These are phyloP conservation scores for Hemitrygon akajei DNA, from an alignment of 2,797 vertebrate species.

Conservation along the genomic window DNA sequence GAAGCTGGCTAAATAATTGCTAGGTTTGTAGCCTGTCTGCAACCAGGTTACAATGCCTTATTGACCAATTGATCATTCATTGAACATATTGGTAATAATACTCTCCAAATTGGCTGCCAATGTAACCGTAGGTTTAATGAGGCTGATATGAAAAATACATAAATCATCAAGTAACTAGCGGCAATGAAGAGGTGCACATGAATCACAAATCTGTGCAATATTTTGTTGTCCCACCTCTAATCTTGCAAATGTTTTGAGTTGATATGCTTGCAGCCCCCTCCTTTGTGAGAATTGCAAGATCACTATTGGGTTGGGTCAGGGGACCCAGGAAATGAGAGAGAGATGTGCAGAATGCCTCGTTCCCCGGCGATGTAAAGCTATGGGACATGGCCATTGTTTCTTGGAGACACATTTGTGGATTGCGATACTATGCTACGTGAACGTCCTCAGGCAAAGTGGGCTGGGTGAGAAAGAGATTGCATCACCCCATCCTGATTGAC, in stretches of 20 bases:
- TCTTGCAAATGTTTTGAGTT: background rate
- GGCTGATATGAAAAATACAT: background rate
- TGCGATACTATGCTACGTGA: too few species aligned
- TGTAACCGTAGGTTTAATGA: background rate
- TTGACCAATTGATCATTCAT: background rate
- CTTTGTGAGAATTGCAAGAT: too few species aligned
- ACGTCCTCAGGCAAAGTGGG: too few species aligned
- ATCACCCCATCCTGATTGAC: too few species aligned
- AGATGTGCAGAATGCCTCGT: too few species aligned
- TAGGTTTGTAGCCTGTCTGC: background rate
- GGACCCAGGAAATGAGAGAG: too few species aligned
- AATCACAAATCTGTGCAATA: background rate
- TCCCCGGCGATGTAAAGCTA: too few species aligned
- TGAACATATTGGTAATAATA: background rate
- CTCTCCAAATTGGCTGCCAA: background rate
- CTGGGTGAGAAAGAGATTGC: too few species aligned
- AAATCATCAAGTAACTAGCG: background rate
- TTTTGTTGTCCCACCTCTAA: background rate
- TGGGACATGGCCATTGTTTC: too few species aligned
- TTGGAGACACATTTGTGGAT: too few species aligned
- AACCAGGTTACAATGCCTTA: background rate
- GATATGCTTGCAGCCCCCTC: too few species aligned
- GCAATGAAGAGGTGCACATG: background rate
- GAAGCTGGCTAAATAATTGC: background rate
- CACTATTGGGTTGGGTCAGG: too few species aligned